Base-by-base conservation (phyloP, 92 coral and sea anemone genomes). In the Montipora capitata region DNA sequence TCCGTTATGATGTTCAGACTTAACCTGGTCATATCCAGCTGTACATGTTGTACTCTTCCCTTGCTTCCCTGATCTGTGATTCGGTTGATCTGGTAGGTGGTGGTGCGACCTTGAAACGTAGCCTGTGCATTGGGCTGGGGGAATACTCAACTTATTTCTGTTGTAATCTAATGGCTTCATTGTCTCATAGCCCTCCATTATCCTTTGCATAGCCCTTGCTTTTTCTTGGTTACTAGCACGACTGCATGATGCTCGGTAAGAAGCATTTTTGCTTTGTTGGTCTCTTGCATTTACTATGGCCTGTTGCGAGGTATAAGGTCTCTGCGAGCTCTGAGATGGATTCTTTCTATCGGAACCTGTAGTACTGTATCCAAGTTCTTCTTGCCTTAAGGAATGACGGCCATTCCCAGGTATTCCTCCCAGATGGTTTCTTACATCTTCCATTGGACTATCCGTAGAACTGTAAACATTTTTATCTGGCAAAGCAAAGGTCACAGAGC, bases 401-500 rank as follows among this genome's bases (percentile, higher is more conserved):
- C 74, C 14, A 10, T 39, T 64, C n/a, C 52, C 54, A 81, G 54
- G 41, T 68, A 40, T 48, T 16, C 5, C 85, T 38, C 67, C 52
- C 68, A 40, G 62, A 40, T 68, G 77, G 66, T 12, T 51, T 39
- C 77, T 81, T 5, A 48, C n/a, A 73, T 73, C 62, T 18, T 49
- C 43, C 42, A 68, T 49, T 16, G 70, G 68, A 9, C 12, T 52
- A 49, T 20, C 35, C 4, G 14, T 39, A 14, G 52, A 51, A 54
- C 77, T 68, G 77, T 49, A 7, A 8, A 10, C 56, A 56, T 69
- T 68, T 69, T 68, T 68, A 54, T 40, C 10, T 9, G 74, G 85
- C 44, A 72, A 68, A 4, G 77, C 52, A 40, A 81, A 16, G 66
- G 85, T 81, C 66, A 44, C 87, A 61, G 87, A 83, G 72, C 87